Evolutionary conservation across 2,888 invertebrate species (phyloP), one percentile per base, ranked within the genome.

Genomic region (Lochmaea capreae): DNA sequence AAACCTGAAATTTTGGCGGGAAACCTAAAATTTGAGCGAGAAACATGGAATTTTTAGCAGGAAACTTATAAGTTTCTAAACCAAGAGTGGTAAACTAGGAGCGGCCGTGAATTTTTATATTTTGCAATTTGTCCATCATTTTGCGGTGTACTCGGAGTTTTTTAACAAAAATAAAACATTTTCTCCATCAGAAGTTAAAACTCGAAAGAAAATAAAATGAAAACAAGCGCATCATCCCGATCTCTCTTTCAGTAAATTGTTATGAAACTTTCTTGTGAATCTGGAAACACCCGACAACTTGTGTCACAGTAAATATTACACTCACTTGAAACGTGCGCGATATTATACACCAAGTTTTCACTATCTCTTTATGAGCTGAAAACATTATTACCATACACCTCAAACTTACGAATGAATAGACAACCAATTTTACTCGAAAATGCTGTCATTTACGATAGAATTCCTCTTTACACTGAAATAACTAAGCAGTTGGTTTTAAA

Each of bases 201-300:
- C 33, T 49, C 26, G 11, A 68, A 69, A 69, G 52, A 14, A 69
- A 26, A 69, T 39, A 61, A 62, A 68, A 61, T 39, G 5, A 49
- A 61, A 54, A 54, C 49, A 22, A n/a, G 52, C 54, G 39, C 54
- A 42, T 63, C 11, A 70, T 70, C 63, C 18, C 26, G 63, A 58
- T 54, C 63, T 52, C 54, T 70, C 54, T 54, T 59, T 62, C 54
- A 70, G 42, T 54, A 70, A 63, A 70, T 70, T 63, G 69, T 63
- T 70, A 63, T 33, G 69, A 62, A 70, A 70, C 18, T 70, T 69
- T 69, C 49, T 70, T 63, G 69, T 63, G 63, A 52, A 63, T 16
- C 69, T 63, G 69, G 4, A 63, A 70, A 70, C 63, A 70, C 39
- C 62, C 63, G 63, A 70, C 62, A 63, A 70, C 69, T 70, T 39